phyloP scores from a whole-genome alignment of 2,888 invertebrate genomes.

The Andrena fulva region DNA sequence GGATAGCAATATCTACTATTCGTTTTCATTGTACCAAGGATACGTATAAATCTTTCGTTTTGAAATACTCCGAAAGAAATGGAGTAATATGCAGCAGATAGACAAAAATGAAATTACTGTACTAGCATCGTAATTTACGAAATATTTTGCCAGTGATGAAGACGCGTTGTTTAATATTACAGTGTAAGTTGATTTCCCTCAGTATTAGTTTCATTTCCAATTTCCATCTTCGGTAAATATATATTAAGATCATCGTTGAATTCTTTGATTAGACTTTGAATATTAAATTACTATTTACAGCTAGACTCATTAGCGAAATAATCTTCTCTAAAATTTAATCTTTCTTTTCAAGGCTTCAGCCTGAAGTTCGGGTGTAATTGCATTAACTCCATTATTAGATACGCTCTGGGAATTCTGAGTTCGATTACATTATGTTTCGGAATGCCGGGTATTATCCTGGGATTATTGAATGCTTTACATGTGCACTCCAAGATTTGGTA shows the following conservation, averaged over 20 bases:
- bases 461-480: slow-evolving; percentile 25
- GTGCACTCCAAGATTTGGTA: neutral
- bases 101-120: too few species aligned
- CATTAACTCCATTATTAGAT: slow-evolving; percentile 12
- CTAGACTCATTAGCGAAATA: neutral
- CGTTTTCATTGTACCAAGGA: too few species aligned
- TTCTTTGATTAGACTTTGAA: neutral
- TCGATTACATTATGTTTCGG: neutral
- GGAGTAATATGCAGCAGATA: too few species aligned
- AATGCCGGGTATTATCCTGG: slow-evolving; percentile 5
- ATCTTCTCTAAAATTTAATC: neutral
- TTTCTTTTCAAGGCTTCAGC: neutral
- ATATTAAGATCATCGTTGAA: neutral
- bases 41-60: too few species aligned
- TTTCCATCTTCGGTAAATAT: neutral
- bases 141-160: too few species aligned
- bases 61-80: too few species aligned
- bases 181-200: too few species aligned
- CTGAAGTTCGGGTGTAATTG: neutral
- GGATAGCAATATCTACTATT: too few species aligned
- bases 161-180: too few species aligned
- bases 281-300: neutral
- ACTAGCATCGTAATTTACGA: too few species aligned
- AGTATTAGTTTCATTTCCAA: too few species aligned
- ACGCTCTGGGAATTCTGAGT: slow-evolving; percentile 3